Evolutionary conservation across 2,797 vertebrate species (phyloP).

Genomic region (Gastrophryne carolinensis): DNA sequence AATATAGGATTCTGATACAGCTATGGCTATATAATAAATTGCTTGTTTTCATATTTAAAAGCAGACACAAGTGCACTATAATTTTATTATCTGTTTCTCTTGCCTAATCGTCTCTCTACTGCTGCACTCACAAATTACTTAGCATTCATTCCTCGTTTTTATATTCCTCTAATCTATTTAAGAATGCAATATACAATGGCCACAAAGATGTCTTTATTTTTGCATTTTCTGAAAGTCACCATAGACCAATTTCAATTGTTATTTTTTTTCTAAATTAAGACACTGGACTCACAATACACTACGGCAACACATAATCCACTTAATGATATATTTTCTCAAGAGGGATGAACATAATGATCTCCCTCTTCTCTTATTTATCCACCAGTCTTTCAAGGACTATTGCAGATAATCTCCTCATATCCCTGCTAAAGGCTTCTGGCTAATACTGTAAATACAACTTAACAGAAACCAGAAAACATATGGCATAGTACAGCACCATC

Average conservation of each 20-base stretch:
- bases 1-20: too few relatives aligned
- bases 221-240: slow-evolving; percentile 14
- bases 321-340: slow-evolving; percentile 39
- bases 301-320: slow-evolving; percentile 42
- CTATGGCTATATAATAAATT: neutral
- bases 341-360: slow-evolving; percentile 36
- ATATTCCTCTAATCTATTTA: slow-evolving; percentile 5
- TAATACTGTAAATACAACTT: slow-evolving; percentile 11
- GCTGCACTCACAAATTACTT: neutral
- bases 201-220: slow-evolving; percentile 29
- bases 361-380: slow-evolving; percentile 31
- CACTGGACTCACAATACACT: slow-evolving; percentile 34
- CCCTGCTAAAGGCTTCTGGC: neutral
- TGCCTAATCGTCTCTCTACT: neutral
- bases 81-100: neutral
- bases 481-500: neutral
- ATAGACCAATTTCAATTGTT: slow-evolving; percentile 32
- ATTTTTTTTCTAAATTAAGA: slow-evolving; percentile 19
- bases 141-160: neutral
- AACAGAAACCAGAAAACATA: neutral
- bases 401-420: slow-evolving; percentile 36
- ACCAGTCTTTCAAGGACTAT: slow-evolving; percentile 40
- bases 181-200: slow-evolving; percentile 5
- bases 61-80: neutral
- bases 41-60: neutral